phyloP scores from a whole-genome alignment of 2,888 invertebrate species.

The Kryphioiulus occultus region DNA sequence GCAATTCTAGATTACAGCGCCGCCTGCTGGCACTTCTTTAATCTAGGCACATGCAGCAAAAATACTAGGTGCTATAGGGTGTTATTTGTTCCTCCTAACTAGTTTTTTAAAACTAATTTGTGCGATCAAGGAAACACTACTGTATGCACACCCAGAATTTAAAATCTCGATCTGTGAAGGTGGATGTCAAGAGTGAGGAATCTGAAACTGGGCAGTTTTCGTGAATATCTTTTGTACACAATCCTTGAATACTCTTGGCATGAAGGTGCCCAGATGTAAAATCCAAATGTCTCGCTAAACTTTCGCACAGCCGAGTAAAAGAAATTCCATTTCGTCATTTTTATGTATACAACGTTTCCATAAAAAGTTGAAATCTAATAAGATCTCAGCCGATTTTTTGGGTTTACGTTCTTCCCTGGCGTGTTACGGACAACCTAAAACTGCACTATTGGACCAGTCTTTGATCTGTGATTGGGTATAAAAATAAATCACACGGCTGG shows the following conservation, averaged over 20 bases:
- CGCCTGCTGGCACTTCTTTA: no score
- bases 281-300: background rate
- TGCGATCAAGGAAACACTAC: no score
- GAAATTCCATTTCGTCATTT: conserved; percentile 18
- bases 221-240: background rate
- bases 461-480: conserved; percentile 31
- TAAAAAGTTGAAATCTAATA: conserved; percentile 35
- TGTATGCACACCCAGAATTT: no score
- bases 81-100: no score
- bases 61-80: no score
- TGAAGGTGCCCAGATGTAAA: background rate
- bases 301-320: background rate
- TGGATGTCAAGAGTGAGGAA: background rate
- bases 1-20: no score
- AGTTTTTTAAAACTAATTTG: no score
- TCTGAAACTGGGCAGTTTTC: background rate
- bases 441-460: conserved; percentile 35
- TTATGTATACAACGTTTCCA: conserved; percentile 24
- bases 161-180: background rate
- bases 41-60: no score
- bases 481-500: conserved; percentile 35
- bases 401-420: conserved; percentile 13
- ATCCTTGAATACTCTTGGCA: background rate
- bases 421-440: conserved; percentile 31
- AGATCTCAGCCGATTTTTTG: conserved; percentile 25